Conservation (phyloP, 2,113 vertebrate species). For the Lepus timidus region DNA sequence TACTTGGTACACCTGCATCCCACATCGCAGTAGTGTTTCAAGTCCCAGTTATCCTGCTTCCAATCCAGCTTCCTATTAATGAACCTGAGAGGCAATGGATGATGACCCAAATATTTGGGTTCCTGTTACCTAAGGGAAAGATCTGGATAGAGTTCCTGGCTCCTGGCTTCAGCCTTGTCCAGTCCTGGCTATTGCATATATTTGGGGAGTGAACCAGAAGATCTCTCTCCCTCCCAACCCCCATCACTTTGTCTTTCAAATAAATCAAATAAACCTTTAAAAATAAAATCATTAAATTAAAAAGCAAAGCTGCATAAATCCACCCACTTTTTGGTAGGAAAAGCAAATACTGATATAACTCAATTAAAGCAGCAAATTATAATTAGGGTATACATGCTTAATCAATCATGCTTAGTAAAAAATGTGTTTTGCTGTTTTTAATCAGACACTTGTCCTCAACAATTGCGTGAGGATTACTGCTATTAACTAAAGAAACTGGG, state of each 20-base stretch:
- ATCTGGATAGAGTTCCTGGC: too few species aligned
- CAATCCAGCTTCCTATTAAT: too few species aligned
- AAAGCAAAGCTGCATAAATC: not conserved
- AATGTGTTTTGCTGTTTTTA: slow-evolving; percentile 5
- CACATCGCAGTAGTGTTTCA: too few species aligned
- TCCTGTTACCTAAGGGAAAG: too few species aligned
- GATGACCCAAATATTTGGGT: too few species aligned
- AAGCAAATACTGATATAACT: not conserved
- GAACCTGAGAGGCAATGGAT: not conserved
- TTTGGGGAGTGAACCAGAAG: too few species aligned
- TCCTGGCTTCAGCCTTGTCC: too few species aligned
- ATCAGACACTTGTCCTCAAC: not conserved
- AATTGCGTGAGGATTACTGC: not conserved
- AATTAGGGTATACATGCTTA: not conserved
- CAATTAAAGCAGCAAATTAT: not conserved
- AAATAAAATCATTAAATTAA: not conserved
- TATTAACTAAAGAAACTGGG: not conserved
- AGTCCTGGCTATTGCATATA: too few species aligned
- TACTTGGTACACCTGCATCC: not conserved
- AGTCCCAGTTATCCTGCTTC: too few species aligned
- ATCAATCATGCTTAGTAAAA: not conserved
- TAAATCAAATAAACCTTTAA: too few species aligned
- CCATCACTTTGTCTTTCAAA: too few species aligned
- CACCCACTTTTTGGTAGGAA: not conserved
- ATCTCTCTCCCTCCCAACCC: too few species aligned